Evolutionary conservation across 2,888 invertebrate genomes (phyloP).

Genomic region (Cancer borealis): DNA sequence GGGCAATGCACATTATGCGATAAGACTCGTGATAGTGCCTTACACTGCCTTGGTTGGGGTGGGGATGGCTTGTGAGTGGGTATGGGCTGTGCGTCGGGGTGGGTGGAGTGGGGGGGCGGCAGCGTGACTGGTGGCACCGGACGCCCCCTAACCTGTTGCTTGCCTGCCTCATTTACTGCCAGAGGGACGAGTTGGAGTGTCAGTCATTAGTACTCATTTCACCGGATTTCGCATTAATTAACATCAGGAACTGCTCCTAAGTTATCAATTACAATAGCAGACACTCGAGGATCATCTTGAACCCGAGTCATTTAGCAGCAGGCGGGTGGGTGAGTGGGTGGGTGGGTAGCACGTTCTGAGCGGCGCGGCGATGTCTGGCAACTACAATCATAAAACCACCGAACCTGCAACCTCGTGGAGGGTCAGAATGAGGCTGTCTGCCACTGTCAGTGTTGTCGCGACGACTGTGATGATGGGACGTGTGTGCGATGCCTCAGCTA

Average conservation of each 20-base stretch:
- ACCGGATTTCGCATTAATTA: not conserved
- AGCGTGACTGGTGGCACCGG: slow-evolving; percentile 44
- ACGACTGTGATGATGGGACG: slow-evolving; percentile 58
- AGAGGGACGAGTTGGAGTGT: not conserved
- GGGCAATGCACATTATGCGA: not conserved
- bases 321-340: not conserved
- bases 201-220: not conserved
- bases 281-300: not conserved
- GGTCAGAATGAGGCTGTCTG: slow-evolving; percentile 56
- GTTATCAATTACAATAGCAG: not conserved
- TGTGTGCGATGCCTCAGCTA: slow-evolving; percentile 54
- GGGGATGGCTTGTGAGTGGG: not conserved
- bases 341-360: not conserved
- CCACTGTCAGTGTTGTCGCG: slow-evolving; percentile 56
- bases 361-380: not conserved
- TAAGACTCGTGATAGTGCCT: not conserved
- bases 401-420: slow-evolving; percentile 59
- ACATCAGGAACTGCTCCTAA: not conserved
- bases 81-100: not conserved
- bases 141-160: slow-evolving; percentile 63
- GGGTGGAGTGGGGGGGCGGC: not conserved
- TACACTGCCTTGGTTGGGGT: not conserved
- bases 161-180: slow-evolving; percentile 21
- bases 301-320: not conserved
- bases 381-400: slow-evolving; percentile 48